Conservation (phyloP, 1,140 invertebrate species). For the Alviniconcha marisindica region DNA sequence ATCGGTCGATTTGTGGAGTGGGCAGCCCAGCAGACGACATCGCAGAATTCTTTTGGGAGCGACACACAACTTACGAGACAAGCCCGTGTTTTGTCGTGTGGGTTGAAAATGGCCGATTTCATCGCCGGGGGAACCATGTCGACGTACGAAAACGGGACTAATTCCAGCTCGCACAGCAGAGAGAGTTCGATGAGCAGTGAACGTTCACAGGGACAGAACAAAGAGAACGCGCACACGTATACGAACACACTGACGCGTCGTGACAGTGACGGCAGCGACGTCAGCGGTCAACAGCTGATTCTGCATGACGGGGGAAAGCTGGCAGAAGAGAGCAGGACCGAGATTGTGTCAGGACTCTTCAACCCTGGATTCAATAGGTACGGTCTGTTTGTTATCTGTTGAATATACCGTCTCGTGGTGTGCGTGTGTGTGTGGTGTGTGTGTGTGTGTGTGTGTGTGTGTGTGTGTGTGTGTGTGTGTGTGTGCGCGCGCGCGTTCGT, state of each 20-base stretch:
- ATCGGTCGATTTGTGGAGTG: too few relatives aligned
- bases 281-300: slow-evolving; percentile 33
- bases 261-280: slow-evolving; percentile 3
- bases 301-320: slow-evolving; percentile 35
- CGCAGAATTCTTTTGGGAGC: too few relatives aligned
- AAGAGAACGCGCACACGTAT: not conserved
- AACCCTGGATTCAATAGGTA: too few relatives aligned
- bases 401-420: too few relatives aligned
- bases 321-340: slow-evolving; percentile 34
- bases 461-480: too few relatives aligned
- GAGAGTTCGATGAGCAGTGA: slow-evolving; percentile 33
- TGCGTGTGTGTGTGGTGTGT: too few relatives aligned
- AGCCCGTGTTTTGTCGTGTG: too few relatives aligned
- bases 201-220: slow-evolving; percentile 1
- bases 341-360: not conserved
- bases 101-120: slow-evolving; percentile 32
- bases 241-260: slow-evolving; percentile 20
- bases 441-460: too few relatives aligned
- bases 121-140: not conserved
- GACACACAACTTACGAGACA: too few relatives aligned
- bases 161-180: slow-evolving; percentile 26
- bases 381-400: too few relatives aligned
- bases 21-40: too few relatives aligned
- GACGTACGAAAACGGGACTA: slow-evolving; percentile 7
- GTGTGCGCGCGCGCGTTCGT: too few relatives aligned